Base-by-base conservation (phyloP, 1,140 invertebrate species). In the Drosophila parvula region DNA sequence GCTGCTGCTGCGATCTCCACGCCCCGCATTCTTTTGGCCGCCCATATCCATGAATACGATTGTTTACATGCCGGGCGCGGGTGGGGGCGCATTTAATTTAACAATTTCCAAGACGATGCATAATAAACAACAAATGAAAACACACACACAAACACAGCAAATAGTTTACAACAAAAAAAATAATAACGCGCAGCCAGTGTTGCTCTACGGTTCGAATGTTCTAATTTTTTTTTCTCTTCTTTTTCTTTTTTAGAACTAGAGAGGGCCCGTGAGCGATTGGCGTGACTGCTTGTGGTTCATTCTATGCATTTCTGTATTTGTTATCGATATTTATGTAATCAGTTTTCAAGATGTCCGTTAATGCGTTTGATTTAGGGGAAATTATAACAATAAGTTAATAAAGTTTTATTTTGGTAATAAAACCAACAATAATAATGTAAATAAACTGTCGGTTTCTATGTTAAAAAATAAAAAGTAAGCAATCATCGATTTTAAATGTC, bases 101-200 rank as follows among this genome's bases (percentile, higher is more conserved):
- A 83, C 62, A 68, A 76, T 44, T 60, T 50, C 48, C 48, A 4
- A 75, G 53, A 50, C 78, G 65, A 83, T 56, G 64, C 80, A 83
- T 83, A 70, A 82, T 75, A 85, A 85, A 85, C 81, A 84, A 84
- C 47, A 69, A 68, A 36, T 50, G 36, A 55, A 68, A 50, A 59
- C 38, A n/a, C 62, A 65, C 58, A 81, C 73, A 80, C 79, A 78
- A 22, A 22, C 22, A 22, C 70, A 61, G 34, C 38, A 51, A 61
- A 82, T 70, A 74, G 62, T 79, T 78, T 84, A 84, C 78, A 85
- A 84, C 64, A 80, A 85, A 78, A 64, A 67, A 34, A 62, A 22
- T 22, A 38, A 61, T 14, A 36, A 55, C 51, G 28, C 32, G 47
- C 34, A 30, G 59, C 59, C 59, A 62, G 38, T 67, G 62, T 53